A percentile compares a stretch with the other conserved stretches of the same genome.
phyloP scores from a whole-genome alignment of 2,113 vertebrate genomes.

The Cettia cetti region DNA sequence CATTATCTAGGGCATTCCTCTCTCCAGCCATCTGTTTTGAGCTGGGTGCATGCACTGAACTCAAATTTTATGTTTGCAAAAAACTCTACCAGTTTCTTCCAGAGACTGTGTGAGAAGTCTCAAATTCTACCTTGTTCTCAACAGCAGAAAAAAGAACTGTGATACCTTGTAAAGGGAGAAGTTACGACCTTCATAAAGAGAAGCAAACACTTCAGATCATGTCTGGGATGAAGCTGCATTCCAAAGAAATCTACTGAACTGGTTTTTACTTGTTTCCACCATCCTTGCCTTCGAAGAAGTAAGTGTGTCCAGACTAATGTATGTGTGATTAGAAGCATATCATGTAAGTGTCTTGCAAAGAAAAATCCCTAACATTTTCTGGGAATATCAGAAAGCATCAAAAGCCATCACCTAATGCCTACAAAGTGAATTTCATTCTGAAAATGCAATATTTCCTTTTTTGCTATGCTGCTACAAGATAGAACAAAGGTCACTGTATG shows the following conservation, averaged over 20 bases:
- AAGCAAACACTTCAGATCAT: not conserved
- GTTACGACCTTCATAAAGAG: not conserved
- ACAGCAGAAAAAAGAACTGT: not conserved
- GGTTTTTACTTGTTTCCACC: not conserved
- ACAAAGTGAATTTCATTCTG: not conserved
- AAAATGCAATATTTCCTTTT: not conserved
- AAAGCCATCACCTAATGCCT: not conserved
- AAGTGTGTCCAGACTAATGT: not conserved
- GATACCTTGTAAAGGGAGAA: not conserved
- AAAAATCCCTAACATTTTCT: not conserved
- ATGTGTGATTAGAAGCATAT: not conserved
- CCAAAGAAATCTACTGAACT: not conserved
- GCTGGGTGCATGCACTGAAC: not conserved
- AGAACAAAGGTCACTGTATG: constrained; percentile 10
- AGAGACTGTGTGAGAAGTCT: not conserved
- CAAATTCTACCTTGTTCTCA: not conserved
- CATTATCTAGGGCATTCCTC: not conserved
- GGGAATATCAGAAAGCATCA: not conserved
- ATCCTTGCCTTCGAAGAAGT: not conserved
- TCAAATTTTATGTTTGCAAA: not conserved
- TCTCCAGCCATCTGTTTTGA: constrained; percentile 10
- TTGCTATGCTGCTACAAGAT: not conserved
- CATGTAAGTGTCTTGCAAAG: not conserved
- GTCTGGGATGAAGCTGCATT: not conserved
- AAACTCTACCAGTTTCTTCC: not conserved